Evolutionary conservation across 2,888 invertebrate species (phyloP).

Genomic region (Nomada ferruginata): DNA sequence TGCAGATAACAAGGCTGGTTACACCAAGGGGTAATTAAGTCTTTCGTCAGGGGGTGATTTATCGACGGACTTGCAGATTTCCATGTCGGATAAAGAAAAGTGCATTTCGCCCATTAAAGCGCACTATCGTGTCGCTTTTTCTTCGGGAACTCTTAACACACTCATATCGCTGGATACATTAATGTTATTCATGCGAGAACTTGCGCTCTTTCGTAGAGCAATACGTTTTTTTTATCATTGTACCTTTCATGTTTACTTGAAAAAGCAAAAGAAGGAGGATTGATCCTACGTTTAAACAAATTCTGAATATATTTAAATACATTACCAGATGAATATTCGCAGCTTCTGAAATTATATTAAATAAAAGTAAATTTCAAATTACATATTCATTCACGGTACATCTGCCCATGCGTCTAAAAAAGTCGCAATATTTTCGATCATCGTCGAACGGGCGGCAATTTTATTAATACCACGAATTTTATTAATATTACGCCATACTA

Average conservation of each 20-base stretch:
- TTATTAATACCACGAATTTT: constrained; percentile 4
- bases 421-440: no score
- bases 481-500: constrained; percentile 20
- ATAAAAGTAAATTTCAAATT: no score
- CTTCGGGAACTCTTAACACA: constrained; percentile 23
- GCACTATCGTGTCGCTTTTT: constrained; percentile 13
- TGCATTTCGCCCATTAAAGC: constrained; percentile 46
- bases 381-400: no score
- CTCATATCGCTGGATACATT: constrained; percentile 1
- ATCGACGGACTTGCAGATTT: constrained; percentile 52
- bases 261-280: no score
- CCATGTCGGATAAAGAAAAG: constrained; percentile 45
- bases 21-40: constrained; percentile 55
- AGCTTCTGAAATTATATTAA: no score
- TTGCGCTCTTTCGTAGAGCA: constrained; percentile 6
- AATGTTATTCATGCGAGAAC: constrained; percentile 16
- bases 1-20: constrained; percentile 55
- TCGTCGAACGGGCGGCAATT: not conserved
- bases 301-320: not conserved
- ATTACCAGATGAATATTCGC: no score
- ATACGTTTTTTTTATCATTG: not conserved
- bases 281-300: no score
- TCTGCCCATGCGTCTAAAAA: no score
- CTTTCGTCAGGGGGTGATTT: constrained; percentile 50
- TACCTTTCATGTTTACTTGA: no score